Conservation (phyloP, 2,888 invertebrate genomes). For the Agrotis puta region DNA sequence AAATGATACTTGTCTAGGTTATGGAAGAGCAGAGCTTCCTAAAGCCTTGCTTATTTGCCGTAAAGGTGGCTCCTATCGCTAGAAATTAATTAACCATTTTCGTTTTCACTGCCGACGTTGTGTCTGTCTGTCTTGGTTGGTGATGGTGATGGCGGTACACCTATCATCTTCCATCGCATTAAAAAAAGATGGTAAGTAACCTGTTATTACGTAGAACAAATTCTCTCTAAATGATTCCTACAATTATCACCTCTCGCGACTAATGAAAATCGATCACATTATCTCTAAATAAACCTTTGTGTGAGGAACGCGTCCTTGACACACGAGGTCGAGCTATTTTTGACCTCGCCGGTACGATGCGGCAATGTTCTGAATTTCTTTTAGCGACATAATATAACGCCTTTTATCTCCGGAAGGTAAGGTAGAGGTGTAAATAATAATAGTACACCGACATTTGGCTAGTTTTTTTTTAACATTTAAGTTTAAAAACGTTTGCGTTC, state of each 20-base stretch:
- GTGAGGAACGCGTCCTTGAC: conserved; percentile 41
- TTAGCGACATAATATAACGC: neutral
- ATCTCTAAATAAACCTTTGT: conserved; percentile 32
- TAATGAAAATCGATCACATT: conserved; percentile 30
- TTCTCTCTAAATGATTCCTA: neutral
- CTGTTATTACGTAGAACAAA: conserved; percentile 2
- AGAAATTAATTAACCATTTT: no score
- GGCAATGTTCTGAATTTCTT: conserved; percentile 6
- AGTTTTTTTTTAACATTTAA: no score
- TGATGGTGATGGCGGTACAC: neutral
- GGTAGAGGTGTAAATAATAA: neutral
- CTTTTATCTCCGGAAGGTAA: neutral
- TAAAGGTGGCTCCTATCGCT: no score
- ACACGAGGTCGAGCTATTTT: conserved; percentile 28
- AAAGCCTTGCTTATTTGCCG: no score
- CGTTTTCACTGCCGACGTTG: no score
- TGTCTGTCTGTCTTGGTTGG: neutral
- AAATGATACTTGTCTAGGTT: no score
- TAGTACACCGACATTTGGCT: neutral
- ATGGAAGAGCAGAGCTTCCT: no score
- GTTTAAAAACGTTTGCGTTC: no score
- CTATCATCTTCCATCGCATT: no score
- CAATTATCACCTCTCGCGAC: conserved; percentile 5
- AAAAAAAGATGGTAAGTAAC: neutral
- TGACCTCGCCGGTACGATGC: conserved; percentile 16